These are phyloP conservation scores for Drosophila peninsularis DNA, from an alignment of 2,888 invertebrate species.

Conservation along the genomic window DNA sequence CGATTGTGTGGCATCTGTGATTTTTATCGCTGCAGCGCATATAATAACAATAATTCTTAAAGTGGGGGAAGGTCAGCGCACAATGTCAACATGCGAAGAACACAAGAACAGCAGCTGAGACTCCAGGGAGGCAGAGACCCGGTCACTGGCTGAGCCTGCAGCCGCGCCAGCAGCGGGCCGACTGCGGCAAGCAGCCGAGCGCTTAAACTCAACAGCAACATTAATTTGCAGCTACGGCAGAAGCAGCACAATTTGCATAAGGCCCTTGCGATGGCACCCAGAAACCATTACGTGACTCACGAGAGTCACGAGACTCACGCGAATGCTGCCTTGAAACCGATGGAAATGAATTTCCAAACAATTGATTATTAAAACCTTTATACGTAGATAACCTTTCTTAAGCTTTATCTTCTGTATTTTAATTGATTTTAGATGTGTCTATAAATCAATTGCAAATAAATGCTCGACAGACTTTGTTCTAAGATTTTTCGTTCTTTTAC, in stretches of 20 bases:
- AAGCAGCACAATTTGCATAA: constrained; percentile 69
- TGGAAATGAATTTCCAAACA: not conserved
- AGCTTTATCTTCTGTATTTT: too few species aligned
- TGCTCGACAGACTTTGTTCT: too few species aligned
- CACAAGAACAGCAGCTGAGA: constrained; percentile 76
- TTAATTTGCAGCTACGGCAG: constrained; percentile 78
- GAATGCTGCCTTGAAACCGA: not conserved
- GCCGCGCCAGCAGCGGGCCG: constrained; percentile 12
- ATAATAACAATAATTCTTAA: constrained; percentile 84
- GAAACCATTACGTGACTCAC: constrained; percentile 9
- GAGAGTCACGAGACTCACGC: not conserved
- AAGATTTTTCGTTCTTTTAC: not conserved
- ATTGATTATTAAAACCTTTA: too few species aligned
- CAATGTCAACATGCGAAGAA: constrained; percentile 68
- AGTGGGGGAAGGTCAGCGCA: constrained; percentile 81
- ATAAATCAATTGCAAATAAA: not conserved
- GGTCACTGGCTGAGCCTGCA: constrained; percentile 33
- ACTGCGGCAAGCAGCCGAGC: constrained; percentile 49
- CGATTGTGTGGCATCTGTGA: constrained; percentile 80
- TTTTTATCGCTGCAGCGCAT: constrained; percentile 80
- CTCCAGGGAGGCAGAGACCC: constrained; percentile 46
- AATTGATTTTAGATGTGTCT: not conserved
- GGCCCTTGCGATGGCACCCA: constrained; percentile 46
- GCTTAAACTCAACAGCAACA: constrained; percentile 82
- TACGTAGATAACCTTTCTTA: too few species aligned